Percentiles rank a stretch among this genome's conserved stretches.
Conservation (phyloP, 2,888 invertebrate species). For the Drosophila tripunctata region DNA sequence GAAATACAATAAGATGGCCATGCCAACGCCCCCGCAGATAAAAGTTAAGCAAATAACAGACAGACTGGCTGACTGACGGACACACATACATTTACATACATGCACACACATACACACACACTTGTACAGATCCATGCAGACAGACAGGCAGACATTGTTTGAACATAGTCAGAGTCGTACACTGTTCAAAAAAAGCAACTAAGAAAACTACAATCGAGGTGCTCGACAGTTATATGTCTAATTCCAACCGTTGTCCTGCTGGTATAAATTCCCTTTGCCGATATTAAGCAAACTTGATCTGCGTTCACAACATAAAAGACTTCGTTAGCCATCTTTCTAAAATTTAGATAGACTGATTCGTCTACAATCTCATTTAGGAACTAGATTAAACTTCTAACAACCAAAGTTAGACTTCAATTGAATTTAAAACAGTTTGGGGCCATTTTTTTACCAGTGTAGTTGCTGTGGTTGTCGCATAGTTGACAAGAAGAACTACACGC, state of each 20-base stretch:
- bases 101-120: background rate
- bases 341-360: no score
- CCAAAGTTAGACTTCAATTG: no score
- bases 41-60: slow-evolving; percentile 58
- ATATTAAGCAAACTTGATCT: no score
- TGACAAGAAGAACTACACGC: slow-evolving; percentile 21
- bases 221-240: no score
- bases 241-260: no score
- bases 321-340: no score
- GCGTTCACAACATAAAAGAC: no score
- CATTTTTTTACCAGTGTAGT: background rate
- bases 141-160: slow-evolving; percentile 47
- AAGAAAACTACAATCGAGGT: no score
- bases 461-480: slow-evolving; percentile 2
- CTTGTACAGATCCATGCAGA: slow-evolving; percentile 2
- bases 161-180: slow-evolving; percentile 35
- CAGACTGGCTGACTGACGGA: slow-evolving; percentile 23
- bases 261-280: no score
- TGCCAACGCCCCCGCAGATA: slow-evolving; percentile 21
- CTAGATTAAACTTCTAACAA: no score
- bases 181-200: background rate
- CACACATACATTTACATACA: background rate
- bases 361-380: no score
- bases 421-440: background rate
- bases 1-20: slow-evolving; percentile 46